These are phyloP conservation scores for Tauraco erythrolophus DNA, from an alignment of 2,113 vertebrate species.

Conservation along the genomic window DNA sequence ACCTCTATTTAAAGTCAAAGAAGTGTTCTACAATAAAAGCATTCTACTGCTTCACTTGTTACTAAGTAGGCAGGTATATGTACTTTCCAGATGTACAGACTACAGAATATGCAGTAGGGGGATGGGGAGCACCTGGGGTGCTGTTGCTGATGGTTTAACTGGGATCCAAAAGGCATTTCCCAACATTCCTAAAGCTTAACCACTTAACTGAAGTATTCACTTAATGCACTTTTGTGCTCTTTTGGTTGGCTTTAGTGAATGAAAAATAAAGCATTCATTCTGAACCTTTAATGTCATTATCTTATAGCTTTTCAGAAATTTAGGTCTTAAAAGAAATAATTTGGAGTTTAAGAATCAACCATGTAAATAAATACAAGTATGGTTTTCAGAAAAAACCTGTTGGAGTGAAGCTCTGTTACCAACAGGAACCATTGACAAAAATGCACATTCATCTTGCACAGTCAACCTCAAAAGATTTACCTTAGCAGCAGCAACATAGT, in stretches of 20 bases:
- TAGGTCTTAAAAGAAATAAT: neutral
- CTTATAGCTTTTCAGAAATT: neutral
- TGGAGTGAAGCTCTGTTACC: neutral
- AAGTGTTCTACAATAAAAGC: neutral
- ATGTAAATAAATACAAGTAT: neutral
- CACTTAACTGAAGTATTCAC: neutral
- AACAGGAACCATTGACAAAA: neutral
- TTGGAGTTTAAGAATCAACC: neutral
- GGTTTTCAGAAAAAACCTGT: neutral
- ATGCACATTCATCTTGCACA: neutral
- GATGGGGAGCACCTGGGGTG: rapidly evolving
- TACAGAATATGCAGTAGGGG: neutral
- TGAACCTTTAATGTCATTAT: neutral
- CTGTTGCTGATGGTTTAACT: neutral
- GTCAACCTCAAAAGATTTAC: neutral
- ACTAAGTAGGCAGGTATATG: neutral
- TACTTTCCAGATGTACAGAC: neutral
- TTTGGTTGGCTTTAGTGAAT: neutral
- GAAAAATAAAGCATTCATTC: neutral
- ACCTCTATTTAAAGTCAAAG: neutral
- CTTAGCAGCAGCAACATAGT: neutral
- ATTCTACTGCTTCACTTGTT: neutral
- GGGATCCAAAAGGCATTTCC: neutral
- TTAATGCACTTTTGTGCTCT: neutral
- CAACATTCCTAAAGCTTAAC: slow-evolving; percentile 25